Evolutionary conservation across 1,140 invertebrate species (phyloP).

Genomic region (Marisa cornuarietis): DNA sequence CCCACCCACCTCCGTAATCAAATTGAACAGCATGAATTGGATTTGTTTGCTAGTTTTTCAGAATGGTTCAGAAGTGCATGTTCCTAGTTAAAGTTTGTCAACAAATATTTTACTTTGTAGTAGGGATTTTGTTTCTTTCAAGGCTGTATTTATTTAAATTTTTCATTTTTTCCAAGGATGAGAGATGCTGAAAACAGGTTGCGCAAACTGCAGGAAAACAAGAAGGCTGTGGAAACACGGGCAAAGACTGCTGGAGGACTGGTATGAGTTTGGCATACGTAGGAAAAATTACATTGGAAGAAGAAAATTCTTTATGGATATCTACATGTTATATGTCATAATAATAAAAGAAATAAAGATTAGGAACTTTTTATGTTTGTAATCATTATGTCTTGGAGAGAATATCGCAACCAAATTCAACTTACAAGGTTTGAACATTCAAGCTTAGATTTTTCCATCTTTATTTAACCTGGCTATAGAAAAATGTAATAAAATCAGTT

Average conservation of each 20-base stretch:
- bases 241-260: conserved; percentile 52
- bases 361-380: background rate
- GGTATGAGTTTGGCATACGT: conserved; percentile 39
- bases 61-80: background rate
- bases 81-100: background rate
- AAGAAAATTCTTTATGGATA: background rate
- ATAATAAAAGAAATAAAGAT: background rate
- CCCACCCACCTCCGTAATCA: too few species aligned
- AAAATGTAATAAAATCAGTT: too few species aligned
- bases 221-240: conserved; percentile 44
- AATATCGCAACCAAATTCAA: background rate
- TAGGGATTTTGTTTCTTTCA: background rate
- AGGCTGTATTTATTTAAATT: background rate
- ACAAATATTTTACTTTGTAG: background rate
- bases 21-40: too few species aligned
- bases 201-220: conserved; percentile 54
- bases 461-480: too few species aligned
- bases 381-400: background rate
- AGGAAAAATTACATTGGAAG: background rate
- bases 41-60: too few species aligned
- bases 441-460: background rate
- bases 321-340: background rate
- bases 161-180: conserved; percentile 41
- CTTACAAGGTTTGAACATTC: background rate
- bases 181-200: conserved; percentile 51